Percentiles rank a stretch among this genome's conserved stretches.
Evolutionary conservation across 1,140 invertebrate species (phyloP).

Genomic region (Akabosia matsudoensis): DNA sequence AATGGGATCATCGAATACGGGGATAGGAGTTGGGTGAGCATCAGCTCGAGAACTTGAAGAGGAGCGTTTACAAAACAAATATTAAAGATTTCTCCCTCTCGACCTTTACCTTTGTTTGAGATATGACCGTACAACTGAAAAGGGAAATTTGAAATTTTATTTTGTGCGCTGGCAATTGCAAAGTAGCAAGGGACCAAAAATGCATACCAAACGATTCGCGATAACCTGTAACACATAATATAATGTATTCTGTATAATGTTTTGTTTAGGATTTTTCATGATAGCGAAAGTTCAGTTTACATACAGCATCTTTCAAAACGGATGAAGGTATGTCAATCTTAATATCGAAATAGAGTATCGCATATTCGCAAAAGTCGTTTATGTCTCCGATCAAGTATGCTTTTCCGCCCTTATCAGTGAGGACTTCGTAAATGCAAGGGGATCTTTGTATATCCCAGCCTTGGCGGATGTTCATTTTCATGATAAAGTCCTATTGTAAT

Average conservation of each 20-base stretch:
- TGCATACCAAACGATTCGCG: slow-evolving; percentile 32
- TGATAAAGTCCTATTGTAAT: slow-evolving; percentile 32
- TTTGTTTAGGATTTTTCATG: not conserved
- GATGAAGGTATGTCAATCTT: not conserved
- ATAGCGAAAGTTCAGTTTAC: too few species aligned
- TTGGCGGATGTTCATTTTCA: slow-evolving; percentile 34
- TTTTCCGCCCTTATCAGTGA: slow-evolving; percentile 35
- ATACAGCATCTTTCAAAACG: not conserved
- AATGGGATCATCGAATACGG: slow-evolving; percentile 32
- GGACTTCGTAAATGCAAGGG: slow-evolving; percentile 43
- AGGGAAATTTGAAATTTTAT: not conserved
- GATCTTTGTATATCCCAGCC: slow-evolving; percentile 39
- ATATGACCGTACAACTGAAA: slow-evolving; percentile 23
- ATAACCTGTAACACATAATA: not conserved
- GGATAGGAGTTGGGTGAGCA: slow-evolving; percentile 41
- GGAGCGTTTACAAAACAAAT: slow-evolving; percentile 38
- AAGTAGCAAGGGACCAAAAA: not conserved
- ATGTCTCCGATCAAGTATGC: slow-evolving; percentile 40
- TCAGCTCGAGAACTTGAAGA: slow-evolving; percentile 28
- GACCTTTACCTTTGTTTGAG: not conserved
- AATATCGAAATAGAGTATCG: slow-evolving; percentile 31
- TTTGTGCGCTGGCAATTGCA: too few species aligned
- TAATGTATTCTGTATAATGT: not conserved
- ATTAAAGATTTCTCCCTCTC: slow-evolving; percentile 31
- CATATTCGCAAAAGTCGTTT: slow-evolving; percentile 45